Conservation (phyloP, 2,113 vertebrate genomes). For the Aegithalos caudatus region DNA sequence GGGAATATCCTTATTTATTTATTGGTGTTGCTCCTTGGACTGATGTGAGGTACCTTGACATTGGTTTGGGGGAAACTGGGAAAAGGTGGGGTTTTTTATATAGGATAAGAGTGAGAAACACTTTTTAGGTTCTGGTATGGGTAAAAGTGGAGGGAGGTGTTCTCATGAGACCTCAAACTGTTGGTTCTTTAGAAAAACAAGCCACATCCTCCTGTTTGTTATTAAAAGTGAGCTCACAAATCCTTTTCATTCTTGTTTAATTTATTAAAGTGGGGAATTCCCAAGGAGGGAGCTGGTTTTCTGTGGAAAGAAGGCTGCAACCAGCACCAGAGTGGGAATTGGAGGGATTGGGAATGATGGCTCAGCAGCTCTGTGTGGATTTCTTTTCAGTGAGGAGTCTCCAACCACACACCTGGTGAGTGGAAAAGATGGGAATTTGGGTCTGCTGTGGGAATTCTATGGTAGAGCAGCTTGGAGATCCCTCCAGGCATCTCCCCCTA, state of each 20-base stretch:
- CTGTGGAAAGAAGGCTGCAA: not conserved
- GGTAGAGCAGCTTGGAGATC: not conserved
- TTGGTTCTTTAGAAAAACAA: not conserved
- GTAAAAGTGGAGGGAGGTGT: not conserved
- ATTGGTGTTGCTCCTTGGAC: not conserved
- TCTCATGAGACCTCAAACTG: not conserved
- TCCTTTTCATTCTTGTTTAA: not conserved
- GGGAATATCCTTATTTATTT: not conserved
- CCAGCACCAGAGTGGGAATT: not conserved
- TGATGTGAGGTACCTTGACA: not conserved
- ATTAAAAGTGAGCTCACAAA: not conserved
- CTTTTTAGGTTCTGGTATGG: not conserved
- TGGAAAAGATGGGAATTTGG: not conserved
- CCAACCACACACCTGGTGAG: not conserved
- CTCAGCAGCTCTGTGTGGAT: not conserved
- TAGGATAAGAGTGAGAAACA: not conserved
- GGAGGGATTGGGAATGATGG: not conserved
- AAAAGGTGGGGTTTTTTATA: not conserved
- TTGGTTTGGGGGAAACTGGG: not conserved
- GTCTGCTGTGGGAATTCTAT: not conserved
- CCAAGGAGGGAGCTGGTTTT: not conserved
- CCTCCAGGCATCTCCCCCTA: not conserved
- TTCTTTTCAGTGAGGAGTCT: not conserved
- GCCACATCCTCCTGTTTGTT: not conserved
- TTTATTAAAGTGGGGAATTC: not conserved